Base-by-base conservation (phyloP, 2,797 vertebrate species). In the Emys orbicularis region DNA sequence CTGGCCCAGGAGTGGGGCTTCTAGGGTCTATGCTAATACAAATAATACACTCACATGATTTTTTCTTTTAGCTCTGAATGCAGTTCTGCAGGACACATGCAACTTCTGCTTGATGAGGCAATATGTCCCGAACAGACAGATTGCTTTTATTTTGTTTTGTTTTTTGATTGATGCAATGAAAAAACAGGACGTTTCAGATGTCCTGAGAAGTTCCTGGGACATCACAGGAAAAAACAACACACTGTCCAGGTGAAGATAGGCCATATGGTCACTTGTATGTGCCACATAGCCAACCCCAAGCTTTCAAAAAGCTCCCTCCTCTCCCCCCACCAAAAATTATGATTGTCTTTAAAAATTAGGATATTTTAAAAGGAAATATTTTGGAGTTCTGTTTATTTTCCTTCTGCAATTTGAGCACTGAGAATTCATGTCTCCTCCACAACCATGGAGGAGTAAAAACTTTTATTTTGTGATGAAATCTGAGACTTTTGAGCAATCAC, bases 51-150 rank as follows among this genome's bases (percentile, higher is more conserved):
- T 18, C 59, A 8, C 12, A 29, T 61, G 59, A n/a, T 6, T 56
- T 86, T 80, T 29, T 82, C 11, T 59, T 59, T 61, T 34, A 47
- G 61, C 49, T 88, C 25, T 44, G 37, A 76, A 91, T 6, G 3
- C 6, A 31, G 12, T 25, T 52, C 49, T n/a, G 56, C 1, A 4
- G 2, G 9, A 0, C 41, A 44, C 0, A 0, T 15, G 5, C 4
- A 68, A 12, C 21, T 79, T 53, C 72, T 49, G 4, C 52, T 84
- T 0, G 0, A 41, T 44, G 18, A 12, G 13, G 29, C 23, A 1
- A 1, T 11, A 8, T 1, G 1, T 9, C n/a, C 10, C 16, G 8
- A 29, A 41, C n/a, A 53, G 31, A 47, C 49, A 25, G 15, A 31
- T 3, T 74, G 27, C 47, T 84, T 16, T n/a, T 49, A 1, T 34